Evolutionary conservation across 1,140 invertebrate genomes (phyloP), one percentile per base, ranked within the genome.

Genomic region (Venustaconcha ellipsiformis): DNA sequence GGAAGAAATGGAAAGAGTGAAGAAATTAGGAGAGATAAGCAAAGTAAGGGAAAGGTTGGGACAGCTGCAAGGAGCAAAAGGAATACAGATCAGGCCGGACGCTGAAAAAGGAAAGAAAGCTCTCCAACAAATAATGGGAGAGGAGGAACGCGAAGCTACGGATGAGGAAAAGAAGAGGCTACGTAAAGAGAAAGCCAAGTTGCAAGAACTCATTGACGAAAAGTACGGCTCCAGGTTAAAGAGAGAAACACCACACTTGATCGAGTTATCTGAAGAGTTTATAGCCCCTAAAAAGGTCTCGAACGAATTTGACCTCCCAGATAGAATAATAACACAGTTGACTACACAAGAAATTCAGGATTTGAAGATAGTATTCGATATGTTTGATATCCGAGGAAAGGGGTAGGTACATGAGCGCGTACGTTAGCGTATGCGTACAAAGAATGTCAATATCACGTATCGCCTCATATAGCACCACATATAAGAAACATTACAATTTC

Each of bases 311-410:
- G 75, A 70, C 23, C 65, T 77, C 1, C 75, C 75, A 14, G 75
- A 77, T 20, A 63, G 66, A 17, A 55, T 77, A 14, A 37, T 72
- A 11, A 55, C 57, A 55, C 64, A 77, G 56, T 20, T 77, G 18
- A 77, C 75, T 12, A 66, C 72, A 15, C 65, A 72, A 17, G 75
- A 77, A 56, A 77, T 77, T n/a, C 56, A 67, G 69, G 75, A 77
- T 60, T 26, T 77, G 8, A 77, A 72, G 75, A 77, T 58, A 55
- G 30, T 77, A 11, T 77, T 77, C 68, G 75, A 67, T 57, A 58
- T 77, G 65, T 77, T 68, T 60, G 75, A 77, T 57, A 66, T 77
- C n/a, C 70, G 70, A 20, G 75, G 75, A n/a, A 59, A 17, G 12
- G 75, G 75, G 75, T 77, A 72, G 56, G 59, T 37, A 11, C 30